Conservation (phyloP, 2,797 vertebrate species). For the Kryptopterus vitreolus region DNA sequence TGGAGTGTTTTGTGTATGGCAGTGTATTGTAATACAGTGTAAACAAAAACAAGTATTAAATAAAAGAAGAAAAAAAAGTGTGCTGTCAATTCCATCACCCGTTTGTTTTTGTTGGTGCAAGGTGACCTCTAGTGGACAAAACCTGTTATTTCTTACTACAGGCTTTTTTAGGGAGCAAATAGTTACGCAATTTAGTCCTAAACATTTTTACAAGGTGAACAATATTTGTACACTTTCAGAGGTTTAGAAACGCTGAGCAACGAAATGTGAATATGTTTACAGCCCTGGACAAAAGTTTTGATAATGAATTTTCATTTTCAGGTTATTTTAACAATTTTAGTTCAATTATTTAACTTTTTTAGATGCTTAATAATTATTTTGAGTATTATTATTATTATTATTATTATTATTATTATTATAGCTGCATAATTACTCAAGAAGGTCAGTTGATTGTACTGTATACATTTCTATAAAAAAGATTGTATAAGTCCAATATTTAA, state of each 20-base stretch:
- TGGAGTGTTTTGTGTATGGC: neutral
- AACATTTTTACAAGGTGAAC: neutral
- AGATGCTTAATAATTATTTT: too few species aligned
- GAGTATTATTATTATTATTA: too few species aligned
- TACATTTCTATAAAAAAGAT: too few species aligned
- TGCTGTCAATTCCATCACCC: neutral
- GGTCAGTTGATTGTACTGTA: too few species aligned
- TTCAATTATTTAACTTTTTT: too few species aligned
- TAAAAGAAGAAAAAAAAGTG: neutral
- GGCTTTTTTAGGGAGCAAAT: neutral
- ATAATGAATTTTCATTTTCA: too few species aligned
- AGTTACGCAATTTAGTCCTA: neutral
- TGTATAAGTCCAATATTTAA: too few species aligned
- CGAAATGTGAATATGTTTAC: neutral
- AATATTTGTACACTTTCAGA: neutral
- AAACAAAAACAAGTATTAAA: neutral
- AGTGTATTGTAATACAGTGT: neutral
- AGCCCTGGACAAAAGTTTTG: too few species aligned
- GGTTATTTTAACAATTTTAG: too few species aligned
- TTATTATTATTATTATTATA: too few species aligned
- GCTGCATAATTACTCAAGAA: too few species aligned
- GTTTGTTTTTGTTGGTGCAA: neutral
- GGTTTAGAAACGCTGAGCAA: neutral
- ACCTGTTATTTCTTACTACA: neutral
- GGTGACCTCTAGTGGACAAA: constrained; percentile 36